A percentile compares a stretch with the other conserved stretches of the same genome.
Evolutionary conservation across 1,140 invertebrate species (phyloP).

Genomic region (Radopholus similis): DNA sequence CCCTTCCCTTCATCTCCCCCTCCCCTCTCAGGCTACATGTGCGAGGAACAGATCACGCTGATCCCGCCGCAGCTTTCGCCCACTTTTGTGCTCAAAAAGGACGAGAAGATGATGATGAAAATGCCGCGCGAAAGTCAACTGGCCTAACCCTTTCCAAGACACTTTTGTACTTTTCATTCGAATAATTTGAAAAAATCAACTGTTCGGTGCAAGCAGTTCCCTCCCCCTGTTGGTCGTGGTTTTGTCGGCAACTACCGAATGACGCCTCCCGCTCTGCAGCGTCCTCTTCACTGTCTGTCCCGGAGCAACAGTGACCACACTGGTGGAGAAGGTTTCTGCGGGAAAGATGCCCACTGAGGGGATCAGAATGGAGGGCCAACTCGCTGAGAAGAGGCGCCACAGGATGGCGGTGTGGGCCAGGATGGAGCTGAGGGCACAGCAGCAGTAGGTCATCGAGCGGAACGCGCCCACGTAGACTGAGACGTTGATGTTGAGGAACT

Average conservation of each 20-base stretch:
- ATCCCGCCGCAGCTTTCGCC: not conserved
- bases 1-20: not conserved
- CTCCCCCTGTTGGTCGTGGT: too few relatives aligned
- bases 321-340: too few relatives aligned
- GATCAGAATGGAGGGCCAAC: too few relatives aligned
- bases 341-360: too few relatives aligned
- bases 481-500: slow-evolving; percentile 15
- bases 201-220: too few relatives aligned
- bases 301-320: too few relatives aligned
- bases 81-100: not conserved
- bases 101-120: not conserved
- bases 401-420: slow-evolving; percentile 16
- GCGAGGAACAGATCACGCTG: not conserved
- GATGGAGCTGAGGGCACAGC: not conserved
- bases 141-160: too few relatives aligned
- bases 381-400: slow-evolving; percentile 5
- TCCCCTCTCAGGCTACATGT: not conserved
- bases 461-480: slow-evolving; percentile 23
- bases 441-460: slow-evolving; percentile 18
- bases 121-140: not conserved
- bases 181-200: too few relatives aligned
- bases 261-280: too few relatives aligned
- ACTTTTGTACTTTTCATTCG: too few relatives aligned
- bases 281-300: too few relatives aligned
- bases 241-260: too few relatives aligned